Percentiles rank a stretch among this genome's conserved stretches.
Evolutionary conservation across 2,113 vertebrate genomes (phyloP).

Genomic region (Oreocharis arfaki): DNA sequence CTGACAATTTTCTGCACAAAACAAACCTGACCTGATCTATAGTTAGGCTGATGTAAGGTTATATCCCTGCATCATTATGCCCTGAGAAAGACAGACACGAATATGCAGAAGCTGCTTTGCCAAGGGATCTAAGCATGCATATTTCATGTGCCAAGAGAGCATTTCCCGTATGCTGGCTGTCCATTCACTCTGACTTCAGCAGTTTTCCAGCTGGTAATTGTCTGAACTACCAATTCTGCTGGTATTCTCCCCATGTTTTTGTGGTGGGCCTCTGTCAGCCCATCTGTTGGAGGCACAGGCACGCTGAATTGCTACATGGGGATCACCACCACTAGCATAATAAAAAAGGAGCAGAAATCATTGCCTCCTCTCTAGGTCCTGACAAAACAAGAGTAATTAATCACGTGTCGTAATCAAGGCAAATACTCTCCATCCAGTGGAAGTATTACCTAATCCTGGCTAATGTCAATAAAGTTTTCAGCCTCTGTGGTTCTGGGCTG

Average conservation of each 20-base stretch:
- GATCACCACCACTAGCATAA: not conserved
- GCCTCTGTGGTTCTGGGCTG: not conserved
- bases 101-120: not conserved
- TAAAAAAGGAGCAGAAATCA: not conserved
- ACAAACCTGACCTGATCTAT: not conserved
- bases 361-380: not conserved
- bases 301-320: not conserved
- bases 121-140: not conserved
- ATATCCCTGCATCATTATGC: not conserved
- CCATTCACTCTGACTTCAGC: not conserved
- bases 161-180: not conserved
- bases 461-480: not conserved
- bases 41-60: not conserved
- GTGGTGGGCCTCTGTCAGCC: not conserved
- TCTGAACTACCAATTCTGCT: not conserved
- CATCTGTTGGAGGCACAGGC: not conserved
- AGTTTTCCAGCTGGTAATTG: not conserved
- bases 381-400: not conserved
- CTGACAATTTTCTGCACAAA: not conserved
- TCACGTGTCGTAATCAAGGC: not conserved
- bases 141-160: constrained; percentile 5
- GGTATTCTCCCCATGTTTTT: not conserved
- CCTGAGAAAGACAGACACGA: not conserved
- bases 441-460: not conserved
- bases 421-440: not conserved